A percentile compares a stretch with the other conserved stretches of the same genome.
Evolutionary conservation across 2,888 invertebrate genomes (phyloP).

Genomic region (Drosophila buzzatii): DNA sequence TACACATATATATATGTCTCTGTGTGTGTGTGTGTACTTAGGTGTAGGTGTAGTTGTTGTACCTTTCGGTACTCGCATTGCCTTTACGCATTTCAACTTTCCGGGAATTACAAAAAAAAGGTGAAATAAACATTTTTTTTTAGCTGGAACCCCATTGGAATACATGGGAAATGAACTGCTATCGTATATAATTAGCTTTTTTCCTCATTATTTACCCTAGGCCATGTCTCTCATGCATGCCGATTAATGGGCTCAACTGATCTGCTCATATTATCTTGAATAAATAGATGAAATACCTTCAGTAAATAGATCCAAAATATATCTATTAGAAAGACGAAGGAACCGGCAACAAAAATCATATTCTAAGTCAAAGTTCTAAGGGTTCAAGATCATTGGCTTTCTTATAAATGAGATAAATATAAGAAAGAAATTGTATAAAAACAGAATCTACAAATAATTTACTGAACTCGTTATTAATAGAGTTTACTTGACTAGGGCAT

Average conservation of each 20-base stretch:
- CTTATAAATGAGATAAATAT: background rate
- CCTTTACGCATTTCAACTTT: conserved; percentile 47
- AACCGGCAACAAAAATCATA: background rate
- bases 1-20: background rate
- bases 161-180: conserved; percentile 17
- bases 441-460: background rate
- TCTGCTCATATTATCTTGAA: background rate
- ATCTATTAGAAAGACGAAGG: background rate
- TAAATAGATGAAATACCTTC: background rate
- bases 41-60: conserved; percentile 56
- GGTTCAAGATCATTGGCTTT: background rate
- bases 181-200: conserved; percentile 18
- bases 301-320: background rate
- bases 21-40: conserved; percentile 38
- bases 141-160: conserved; percentile 36
- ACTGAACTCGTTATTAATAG: background rate
- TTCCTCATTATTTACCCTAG: conserved; percentile 4
- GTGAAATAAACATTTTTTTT: conserved; percentile 12
- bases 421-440: background rate
- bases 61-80: conserved; percentile 22
- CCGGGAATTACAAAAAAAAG: conserved; percentile 46
- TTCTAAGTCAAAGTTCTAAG: background rate
- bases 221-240: conserved; percentile 7
- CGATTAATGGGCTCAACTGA: conserved; percentile 1
- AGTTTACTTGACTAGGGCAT: background rate